phyloP scores from a whole-genome alignment of 2,888 invertebrate genomes.

The Meteorus cinctellus region DNA sequence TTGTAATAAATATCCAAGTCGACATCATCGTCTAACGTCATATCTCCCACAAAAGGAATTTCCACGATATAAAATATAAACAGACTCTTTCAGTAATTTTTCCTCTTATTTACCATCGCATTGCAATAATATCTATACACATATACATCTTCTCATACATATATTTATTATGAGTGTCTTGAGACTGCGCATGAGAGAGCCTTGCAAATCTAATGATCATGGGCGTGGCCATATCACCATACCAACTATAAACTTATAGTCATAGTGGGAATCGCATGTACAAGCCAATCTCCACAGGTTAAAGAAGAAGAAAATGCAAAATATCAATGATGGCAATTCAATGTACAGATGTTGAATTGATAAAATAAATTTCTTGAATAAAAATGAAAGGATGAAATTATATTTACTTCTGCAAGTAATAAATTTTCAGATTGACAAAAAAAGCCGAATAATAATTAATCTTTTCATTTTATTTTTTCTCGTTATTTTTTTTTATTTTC shows the following conservation, averaged over 20 bases:
- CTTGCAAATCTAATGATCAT: constrained; percentile 56
- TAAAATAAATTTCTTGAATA: constrained; percentile 13
- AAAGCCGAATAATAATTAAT: no score
- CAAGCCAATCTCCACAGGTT: constrained; percentile 17
- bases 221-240: constrained; percentile 55
- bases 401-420: no score
- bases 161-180: constrained; percentile 32
- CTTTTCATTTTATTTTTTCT: no score
- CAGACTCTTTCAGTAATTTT: constrained; percentile 16
- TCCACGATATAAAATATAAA: constrained; percentile 37
- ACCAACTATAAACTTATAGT: constrained; percentile 47
- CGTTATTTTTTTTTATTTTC: no score
- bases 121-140: not conserved
- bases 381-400: not conserved
- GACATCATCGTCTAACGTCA: constrained; percentile 33
- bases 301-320: not conserved
- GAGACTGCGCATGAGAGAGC: constrained; percentile 41
- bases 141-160: not conserved
- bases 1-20: constrained; percentile 34
- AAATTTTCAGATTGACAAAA: no score
- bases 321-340: not conserved
- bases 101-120: not conserved
- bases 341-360: constrained; percentile 16
- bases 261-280: constrained; percentile 44
- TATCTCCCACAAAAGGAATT: constrained; percentile 35